These are phyloP conservation scores for Lasioglossum calceatum DNA, from an alignment of 2,888 invertebrate genomes.

Conservation along the genomic window DNA sequence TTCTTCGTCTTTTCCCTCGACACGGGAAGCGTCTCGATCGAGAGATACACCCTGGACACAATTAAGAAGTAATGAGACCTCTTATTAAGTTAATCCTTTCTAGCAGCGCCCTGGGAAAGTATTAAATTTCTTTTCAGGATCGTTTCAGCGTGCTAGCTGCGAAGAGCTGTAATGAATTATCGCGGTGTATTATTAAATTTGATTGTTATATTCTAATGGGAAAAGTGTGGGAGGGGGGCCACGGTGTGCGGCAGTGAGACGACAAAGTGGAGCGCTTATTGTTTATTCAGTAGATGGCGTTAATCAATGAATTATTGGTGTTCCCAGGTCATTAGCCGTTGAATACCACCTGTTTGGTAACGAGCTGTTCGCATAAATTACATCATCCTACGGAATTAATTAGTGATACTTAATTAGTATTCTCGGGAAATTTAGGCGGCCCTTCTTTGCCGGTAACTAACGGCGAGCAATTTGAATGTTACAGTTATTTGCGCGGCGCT, in stretches of 20 bases:
- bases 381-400: constrained; percentile 60
- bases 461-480: constrained; percentile 28
- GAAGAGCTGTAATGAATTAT: constrained; percentile 40
- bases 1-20: neutral
- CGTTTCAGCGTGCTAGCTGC: constrained; percentile 27
- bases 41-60: neutral
- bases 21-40: neutral
- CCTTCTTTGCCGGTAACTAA: constrained; percentile 42
- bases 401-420: constrained; percentile 65
- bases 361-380: constrained; percentile 68
- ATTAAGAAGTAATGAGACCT: constrained; percentile 45
- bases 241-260: neutral
- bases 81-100: constrained; percentile 43
- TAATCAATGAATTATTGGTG: constrained; percentile 73
- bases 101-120: constrained; percentile 8
- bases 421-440: constrained; percentile 52
- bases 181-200: constrained; percentile 51
- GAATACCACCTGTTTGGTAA: constrained; percentile 72
- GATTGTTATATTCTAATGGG: constrained; percentile 41
- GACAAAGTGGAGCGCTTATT: constrained; percentile 53
- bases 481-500: constrained; percentile 29
- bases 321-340: constrained; percentile 68
- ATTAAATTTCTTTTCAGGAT: constrained; percentile 10
- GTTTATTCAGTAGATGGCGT: constrained; percentile 69
- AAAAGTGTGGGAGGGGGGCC: neutral